Conservation (phyloP, 2,888 invertebrate genomes). For the Eucera pruinosa region DNA sequence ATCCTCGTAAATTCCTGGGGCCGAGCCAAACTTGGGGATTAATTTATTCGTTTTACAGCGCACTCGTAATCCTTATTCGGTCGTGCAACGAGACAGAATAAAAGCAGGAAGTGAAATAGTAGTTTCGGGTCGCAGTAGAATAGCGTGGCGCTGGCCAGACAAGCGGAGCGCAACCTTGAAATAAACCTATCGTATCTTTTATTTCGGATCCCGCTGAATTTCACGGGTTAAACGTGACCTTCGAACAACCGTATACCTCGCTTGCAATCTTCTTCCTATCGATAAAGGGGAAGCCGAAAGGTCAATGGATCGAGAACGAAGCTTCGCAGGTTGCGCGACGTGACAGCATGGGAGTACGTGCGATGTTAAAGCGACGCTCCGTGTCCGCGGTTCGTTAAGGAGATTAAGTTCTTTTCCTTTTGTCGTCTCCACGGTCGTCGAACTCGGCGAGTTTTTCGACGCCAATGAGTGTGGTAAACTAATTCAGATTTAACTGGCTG, state of each 20-base stretch:
- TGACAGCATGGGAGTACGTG: not conserved
- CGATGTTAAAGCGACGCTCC: not conserved
- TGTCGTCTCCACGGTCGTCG: slow-evolving; percentile 41
- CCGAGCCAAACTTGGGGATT: no score
- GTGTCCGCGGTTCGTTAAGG: slow-evolving; percentile 58
- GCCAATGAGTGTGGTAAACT: slow-evolving; percentile 39
- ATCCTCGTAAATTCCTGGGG: no score
- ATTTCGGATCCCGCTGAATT: slow-evolving; percentile 23
- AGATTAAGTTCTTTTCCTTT: slow-evolving; percentile 70
- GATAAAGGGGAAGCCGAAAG: not conserved
- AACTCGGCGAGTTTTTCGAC: slow-evolving; percentile 48
- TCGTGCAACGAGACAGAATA: no score
- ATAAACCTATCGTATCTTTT: no score
- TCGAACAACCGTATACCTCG: not conserved
- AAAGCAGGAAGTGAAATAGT: not conserved
- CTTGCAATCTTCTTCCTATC: not conserved
- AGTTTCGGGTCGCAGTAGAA: not conserved
- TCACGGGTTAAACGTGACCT: slow-evolving; percentile 12
- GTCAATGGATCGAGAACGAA: slow-evolving; percentile 7
- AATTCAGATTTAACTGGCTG: slow-evolving; percentile 44
- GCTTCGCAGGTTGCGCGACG: not conserved
- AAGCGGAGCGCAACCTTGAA: slow-evolving; percentile 17
- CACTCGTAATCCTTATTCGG: slow-evolving; percentile 5
- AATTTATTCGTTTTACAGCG: not conserved
- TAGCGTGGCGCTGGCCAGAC: not conserved